Evolutionary conservation across 2,113 vertebrate genomes (phyloP).

Genomic region (Pomatostomus ruficeps): DNA sequence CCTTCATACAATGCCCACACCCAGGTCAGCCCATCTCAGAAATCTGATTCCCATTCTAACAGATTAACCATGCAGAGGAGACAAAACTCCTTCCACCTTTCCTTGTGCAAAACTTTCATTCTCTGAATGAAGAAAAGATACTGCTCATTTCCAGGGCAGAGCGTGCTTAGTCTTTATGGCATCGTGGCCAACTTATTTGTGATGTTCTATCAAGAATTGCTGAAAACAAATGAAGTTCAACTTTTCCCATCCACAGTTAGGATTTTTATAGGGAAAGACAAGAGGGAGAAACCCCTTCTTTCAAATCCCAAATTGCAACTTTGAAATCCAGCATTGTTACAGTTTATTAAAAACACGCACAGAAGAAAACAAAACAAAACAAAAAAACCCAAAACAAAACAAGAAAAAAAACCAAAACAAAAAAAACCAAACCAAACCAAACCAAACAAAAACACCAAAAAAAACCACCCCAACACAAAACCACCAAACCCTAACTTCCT

Average conservation of each 20-base stretch:
- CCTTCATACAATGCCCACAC: neutral
- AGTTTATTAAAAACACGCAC: neutral
- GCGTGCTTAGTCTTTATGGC: neutral
- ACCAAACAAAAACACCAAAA: neutral
- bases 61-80: neutral
- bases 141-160: neutral
- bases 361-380: too few species aligned
- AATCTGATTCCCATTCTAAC: neutral
- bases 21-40: neutral
- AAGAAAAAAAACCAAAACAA: neutral
- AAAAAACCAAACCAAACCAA: too few species aligned
- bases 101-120: neutral
- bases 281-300: neutral
- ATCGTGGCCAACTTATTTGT: neutral
- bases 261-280: neutral
- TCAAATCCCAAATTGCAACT: neutral
- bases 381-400: neutral
- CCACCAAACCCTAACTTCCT: rapidly evolving
- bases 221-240: neutral
- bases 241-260: neutral
- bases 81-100: neutral
- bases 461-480: neutral
- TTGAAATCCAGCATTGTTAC: neutral
- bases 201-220: neutral
- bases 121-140: neutral